Evolutionary conservation across 2,113 vertebrate genomes (phyloP).

Genomic region (Albula goreensis): DNA sequence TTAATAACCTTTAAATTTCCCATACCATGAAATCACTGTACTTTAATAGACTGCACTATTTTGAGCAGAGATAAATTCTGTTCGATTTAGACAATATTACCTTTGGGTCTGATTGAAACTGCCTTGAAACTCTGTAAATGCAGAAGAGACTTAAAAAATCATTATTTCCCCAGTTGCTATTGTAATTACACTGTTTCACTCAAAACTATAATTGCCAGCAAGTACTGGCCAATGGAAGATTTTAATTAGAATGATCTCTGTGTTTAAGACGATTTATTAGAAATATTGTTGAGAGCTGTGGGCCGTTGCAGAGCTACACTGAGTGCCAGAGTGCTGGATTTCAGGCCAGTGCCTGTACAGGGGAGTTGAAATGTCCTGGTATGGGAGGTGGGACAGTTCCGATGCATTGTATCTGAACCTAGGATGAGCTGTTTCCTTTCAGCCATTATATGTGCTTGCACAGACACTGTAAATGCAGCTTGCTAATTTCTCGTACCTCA

Average conservation of each 20-base stretch:
- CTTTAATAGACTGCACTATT: neutral
- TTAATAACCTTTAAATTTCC: slow-evolving; percentile 13
- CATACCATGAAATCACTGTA: neutral
- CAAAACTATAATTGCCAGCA: slow-evolving; percentile 31
- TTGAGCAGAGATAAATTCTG: neutral
- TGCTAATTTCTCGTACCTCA: too few relatives aligned
- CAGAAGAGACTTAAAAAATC: slow-evolving; percentile 9
- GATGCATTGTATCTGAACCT: too few relatives aligned
- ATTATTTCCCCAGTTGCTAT: slow-evolving; percentile 22
- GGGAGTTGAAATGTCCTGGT: neutral
- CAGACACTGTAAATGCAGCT: too few relatives aligned
- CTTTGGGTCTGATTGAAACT: slow-evolving; percentile 7
- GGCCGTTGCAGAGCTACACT: neutral
- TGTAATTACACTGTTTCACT: slow-evolving; percentile 29
- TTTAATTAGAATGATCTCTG: slow-evolving; percentile 28
- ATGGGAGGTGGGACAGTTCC: too few relatives aligned
- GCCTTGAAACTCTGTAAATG: neutral
- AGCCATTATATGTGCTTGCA: too few relatives aligned
- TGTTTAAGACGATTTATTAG: slow-evolving; percentile 5
- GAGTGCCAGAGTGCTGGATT: neutral
- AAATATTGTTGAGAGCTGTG: neutral
- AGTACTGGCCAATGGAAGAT: slow-evolving; percentile 22
- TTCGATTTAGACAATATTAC: slow-evolving; percentile 17
- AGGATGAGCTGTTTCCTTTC: too few relatives aligned
- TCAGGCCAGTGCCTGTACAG: neutral